Conservation (phyloP, 2,797 vertebrate genomes). For the Falco rusticolus region DNA sequence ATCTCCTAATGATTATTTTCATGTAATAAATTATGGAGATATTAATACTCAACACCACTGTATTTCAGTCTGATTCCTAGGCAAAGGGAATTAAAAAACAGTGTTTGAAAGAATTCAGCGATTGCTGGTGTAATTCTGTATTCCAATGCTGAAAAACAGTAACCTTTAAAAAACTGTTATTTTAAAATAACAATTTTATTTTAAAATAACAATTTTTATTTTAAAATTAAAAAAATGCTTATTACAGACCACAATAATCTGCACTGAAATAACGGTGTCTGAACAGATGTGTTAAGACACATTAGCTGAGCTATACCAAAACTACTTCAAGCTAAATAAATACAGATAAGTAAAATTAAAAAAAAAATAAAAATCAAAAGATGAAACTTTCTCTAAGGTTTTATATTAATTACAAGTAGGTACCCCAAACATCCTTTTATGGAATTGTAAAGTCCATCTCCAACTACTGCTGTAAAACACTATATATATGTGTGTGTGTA, state of each 20-base stretch:
- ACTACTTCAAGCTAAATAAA: background rate
- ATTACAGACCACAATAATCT: background rate
- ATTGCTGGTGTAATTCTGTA: background rate
- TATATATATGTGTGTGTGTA: too few relatives aligned
- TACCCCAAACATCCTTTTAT: background rate
- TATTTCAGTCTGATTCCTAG: background rate
- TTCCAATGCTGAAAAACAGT: background rate
- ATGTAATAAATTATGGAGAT: background rate
- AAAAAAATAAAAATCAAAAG: background rate
- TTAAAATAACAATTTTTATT: too few relatives aligned
- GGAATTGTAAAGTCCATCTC: too few relatives aligned
- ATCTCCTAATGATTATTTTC: background rate
- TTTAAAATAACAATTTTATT: too few relatives aligned
- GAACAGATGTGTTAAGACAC: background rate
- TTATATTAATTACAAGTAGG: background rate
- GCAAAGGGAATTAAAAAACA: background rate
- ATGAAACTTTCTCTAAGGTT: background rate
- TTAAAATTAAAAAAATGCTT: background rate
- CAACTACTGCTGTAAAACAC: too few relatives aligned
- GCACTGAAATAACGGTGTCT: background rate
- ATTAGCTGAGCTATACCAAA: background rate
- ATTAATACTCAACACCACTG: background rate
- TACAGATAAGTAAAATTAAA: background rate
- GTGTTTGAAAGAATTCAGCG: background rate
- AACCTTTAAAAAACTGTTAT: background rate